A percentile compares a stretch with the other conserved stretches of the same genome.
Conservation (phyloP, 2,888 invertebrate species). For the Hirudinaria manillensis region DNA sequence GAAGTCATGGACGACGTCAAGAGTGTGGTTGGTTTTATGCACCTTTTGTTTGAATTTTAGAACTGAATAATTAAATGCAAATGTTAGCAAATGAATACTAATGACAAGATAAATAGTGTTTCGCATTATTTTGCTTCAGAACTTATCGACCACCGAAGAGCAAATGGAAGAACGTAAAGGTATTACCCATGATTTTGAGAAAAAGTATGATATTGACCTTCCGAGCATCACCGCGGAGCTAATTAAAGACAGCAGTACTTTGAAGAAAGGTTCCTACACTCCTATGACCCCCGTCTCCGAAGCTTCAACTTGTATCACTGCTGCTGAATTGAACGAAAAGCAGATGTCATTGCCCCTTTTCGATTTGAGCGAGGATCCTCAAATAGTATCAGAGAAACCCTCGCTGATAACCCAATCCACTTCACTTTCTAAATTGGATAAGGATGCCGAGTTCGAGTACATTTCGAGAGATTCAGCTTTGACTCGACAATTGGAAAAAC, state of each 20-base stretch:
- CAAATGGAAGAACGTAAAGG: too few relatives aligned
- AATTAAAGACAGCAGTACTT: background rate
- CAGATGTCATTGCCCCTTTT: background rate
- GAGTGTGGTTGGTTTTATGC: background rate
- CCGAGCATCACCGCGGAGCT: background rate
- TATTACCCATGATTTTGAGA: background rate
- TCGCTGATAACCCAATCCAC: background rate
- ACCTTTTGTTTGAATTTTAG: too few relatives aligned
- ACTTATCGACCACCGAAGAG: too few relatives aligned
- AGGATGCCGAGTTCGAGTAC: background rate
- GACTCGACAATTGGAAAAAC: background rate
- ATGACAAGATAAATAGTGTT: too few relatives aligned
- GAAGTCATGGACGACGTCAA: background rate
- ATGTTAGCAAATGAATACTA: too few relatives aligned
- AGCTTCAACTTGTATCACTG: background rate
- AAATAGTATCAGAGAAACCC: background rate
- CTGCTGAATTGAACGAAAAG: background rate
- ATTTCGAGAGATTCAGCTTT: background rate
- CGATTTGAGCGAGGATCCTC: background rate
- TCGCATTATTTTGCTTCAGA: too few relatives aligned
- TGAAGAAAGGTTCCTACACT: background rate
- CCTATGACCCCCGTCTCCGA: slow-evolving; percentile 5
- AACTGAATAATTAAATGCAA: too few relatives aligned
- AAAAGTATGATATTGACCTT: background rate
- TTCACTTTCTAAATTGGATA: background rate